These are phyloP conservation scores for Sminthurinus aureus DNA, from an alignment of 2,888 invertebrate species.

Conservation along the genomic window DNA sequence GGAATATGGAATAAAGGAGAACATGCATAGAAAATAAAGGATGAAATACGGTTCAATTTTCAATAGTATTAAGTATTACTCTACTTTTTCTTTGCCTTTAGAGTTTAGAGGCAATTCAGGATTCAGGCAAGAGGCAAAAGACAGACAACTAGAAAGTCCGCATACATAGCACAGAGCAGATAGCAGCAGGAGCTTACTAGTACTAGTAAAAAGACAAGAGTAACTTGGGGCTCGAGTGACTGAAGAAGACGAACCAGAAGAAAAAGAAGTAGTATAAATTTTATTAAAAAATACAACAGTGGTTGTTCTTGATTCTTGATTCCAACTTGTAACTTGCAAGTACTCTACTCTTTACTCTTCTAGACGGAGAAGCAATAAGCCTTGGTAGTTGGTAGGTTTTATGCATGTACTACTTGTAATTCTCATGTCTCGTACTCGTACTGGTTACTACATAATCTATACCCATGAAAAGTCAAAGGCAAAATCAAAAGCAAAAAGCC, in stretches of 20 bases:
- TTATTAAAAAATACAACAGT: constrained; percentile 1
- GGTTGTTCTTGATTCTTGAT: neutral
- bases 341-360: no score
- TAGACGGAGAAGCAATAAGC: no score
- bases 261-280: neutral
- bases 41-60: neutral
- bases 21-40: neutral
- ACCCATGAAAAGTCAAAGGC: neutral
- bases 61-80: neutral
- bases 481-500: constrained; percentile 1
- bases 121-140: no score
- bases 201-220: neutral
- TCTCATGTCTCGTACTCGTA: no score
- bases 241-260: neutral
- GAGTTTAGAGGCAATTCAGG: no score
- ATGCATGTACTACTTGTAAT: no score
- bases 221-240: neutral
- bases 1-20: no score
- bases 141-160: neutral
- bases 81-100: neutral
- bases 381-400: no score
- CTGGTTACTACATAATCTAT: no score
- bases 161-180: neutral
- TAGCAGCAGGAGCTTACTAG: neutral
- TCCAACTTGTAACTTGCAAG: neutral